A percentile compares a stretch with the other conserved stretches of the same genome.
Evolutionary conservation across 2,797 vertebrate genomes (phyloP).

Genomic region (Gephyroberyx darwinii): DNA sequence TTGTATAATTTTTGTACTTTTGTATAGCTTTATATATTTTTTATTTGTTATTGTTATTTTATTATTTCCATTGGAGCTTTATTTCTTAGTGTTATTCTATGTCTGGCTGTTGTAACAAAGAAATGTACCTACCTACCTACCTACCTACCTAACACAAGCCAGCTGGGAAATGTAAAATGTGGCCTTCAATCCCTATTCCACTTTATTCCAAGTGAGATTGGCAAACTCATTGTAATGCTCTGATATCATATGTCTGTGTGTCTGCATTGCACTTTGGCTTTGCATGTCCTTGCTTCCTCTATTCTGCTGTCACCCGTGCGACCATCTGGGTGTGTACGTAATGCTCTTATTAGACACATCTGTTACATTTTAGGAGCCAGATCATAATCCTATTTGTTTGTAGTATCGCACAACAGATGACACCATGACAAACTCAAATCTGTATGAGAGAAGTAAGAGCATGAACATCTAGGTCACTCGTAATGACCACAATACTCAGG

Average conservation of each 20-base stretch:
- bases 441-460: constrained; percentile 60
- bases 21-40: no score
- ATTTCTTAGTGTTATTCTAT: no score
- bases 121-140: no score
- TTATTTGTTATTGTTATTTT: no score
- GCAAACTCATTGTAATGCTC: not conserved
- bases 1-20: no score
- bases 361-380: constrained; percentile 48
- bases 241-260: not conserved
- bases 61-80: no score
- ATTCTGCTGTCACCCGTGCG: constrained; percentile 11
- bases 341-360: constrained; percentile 66
- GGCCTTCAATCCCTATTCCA: not conserved
- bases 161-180: not conserved
- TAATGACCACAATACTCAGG: constrained; percentile 39
- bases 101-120: no score
- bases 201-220: not conserved
- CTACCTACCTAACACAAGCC: not conserved
- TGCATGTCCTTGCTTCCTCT: not conserved
- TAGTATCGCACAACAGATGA: constrained; percentile 25
- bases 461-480: constrained; percentile 59
- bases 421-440: constrained; percentile 46
- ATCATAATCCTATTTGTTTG: constrained; percentile 67
- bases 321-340: constrained; percentile 65
- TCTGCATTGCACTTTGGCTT: constrained; percentile 12